Evolutionary conservation across 1,140 invertebrate genomes (phyloP).

Genomic region (Papilio dardanus): DNA sequence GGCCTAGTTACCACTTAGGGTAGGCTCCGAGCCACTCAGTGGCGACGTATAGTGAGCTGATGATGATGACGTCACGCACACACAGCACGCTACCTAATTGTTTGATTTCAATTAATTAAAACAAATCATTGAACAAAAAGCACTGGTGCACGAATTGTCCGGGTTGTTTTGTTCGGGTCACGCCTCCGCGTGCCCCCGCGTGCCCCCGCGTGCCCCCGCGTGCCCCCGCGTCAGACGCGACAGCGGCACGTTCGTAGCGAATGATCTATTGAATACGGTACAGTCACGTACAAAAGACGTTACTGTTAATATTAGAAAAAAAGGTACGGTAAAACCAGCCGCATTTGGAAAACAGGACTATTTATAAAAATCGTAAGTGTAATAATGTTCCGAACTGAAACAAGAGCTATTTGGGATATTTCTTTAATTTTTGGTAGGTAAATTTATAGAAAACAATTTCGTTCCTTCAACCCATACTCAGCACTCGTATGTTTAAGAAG

Average conservation of each 20-base stretch:
- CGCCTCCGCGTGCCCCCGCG: not conserved
- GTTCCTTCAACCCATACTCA: too few species aligned
- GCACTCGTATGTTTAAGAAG: too few species aligned
- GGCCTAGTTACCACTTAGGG: too few species aligned
- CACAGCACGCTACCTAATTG: not conserved
- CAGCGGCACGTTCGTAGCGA: slow-evolving; percentile 27
- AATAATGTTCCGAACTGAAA: too few species aligned
- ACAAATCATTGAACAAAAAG: slow-evolving; percentile 9
- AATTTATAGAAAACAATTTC: too few species aligned
- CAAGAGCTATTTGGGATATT: too few species aligned
- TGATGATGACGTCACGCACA: not conserved
- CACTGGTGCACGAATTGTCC: slow-evolving; percentile 21
- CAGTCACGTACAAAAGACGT: not conserved
- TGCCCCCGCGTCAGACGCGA: not conserved
- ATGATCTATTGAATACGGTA: slow-evolving; percentile 35
- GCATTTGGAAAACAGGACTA: too few species aligned
- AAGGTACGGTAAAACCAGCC: too few species aligned
- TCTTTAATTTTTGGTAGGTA: too few species aligned
- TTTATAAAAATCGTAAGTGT: too few species aligned
- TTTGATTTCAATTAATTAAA: slow-evolving; percentile 22
- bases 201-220: not conserved
- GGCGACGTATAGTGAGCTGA: not conserved
- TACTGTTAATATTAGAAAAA: not conserved
- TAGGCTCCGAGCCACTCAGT: too few species aligned
- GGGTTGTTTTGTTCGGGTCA: slow-evolving; percentile 32